A percentile compares a stretch with the other conserved stretches of the same genome.
Conservation (phyloP, 2,113 vertebrate genomes). For the Formicarius rufipectus region DNA sequence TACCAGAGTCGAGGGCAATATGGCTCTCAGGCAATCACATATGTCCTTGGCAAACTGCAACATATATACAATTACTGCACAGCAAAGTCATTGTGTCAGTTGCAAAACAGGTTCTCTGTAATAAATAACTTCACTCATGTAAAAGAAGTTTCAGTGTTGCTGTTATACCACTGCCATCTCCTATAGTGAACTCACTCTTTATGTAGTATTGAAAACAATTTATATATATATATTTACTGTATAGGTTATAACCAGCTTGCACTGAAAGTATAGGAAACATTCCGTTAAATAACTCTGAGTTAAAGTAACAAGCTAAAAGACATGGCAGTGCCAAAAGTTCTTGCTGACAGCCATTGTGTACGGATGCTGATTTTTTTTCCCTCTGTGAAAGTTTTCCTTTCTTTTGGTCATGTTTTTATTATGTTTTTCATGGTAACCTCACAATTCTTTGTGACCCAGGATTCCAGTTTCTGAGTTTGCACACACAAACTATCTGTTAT, state of each 20-base stretch:
- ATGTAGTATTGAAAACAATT: background rate
- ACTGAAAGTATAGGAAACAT: background rate
- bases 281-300: background rate
- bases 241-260: background rate
- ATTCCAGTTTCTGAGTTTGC: background rate
- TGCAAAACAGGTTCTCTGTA: background rate
- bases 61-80: constrained; percentile 9
- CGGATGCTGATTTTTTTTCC: background rate
- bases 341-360: background rate
- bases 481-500: background rate
- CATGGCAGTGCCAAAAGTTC: background rate
- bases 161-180: background rate
- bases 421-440: background rate
- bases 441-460: background rate
- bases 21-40: constrained; percentile 34
- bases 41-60: constrained; percentile 56
- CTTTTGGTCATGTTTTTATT: background rate
- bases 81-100: constrained; percentile 15
- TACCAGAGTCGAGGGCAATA: constrained; percentile 61
- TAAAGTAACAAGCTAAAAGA: background rate
- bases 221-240: background rate
- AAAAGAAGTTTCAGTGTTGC: constrained; percentile 15
- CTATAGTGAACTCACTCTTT: background rate
- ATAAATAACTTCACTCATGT: constrained; percentile 16
- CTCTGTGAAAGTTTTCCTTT: background rate